Percentiles rank a stretch among this genome's conserved stretches.
Evolutionary conservation across 2,113 vertebrate genomes (phyloP).

Genomic region (Calypte anna): DNA sequence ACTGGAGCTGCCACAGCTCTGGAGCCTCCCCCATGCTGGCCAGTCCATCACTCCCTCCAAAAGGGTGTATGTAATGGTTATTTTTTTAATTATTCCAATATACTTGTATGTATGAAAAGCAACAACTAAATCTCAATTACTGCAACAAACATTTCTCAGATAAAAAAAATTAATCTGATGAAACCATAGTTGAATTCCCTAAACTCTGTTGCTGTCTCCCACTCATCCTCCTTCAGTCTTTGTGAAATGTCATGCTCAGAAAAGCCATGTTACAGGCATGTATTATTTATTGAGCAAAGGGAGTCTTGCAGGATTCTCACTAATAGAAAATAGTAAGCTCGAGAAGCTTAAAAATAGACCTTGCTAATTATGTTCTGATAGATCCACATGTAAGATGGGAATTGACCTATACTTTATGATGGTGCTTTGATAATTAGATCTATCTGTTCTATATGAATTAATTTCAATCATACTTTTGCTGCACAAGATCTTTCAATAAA

Average conservation of each 20-base stretch:
- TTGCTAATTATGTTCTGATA: background rate
- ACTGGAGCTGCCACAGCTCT: background rate
- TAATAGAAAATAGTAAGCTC: background rate
- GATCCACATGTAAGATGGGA: background rate
- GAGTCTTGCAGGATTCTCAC: background rate
- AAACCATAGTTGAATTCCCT: background rate
- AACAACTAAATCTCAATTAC: background rate
- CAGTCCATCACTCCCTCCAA: background rate
- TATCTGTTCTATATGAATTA: background rate
- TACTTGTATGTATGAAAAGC: background rate
- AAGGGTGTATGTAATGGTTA: background rate
- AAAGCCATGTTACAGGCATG: background rate
- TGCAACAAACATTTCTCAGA: background rate
- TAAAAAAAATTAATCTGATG: background rate
- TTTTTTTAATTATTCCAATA: background rate
- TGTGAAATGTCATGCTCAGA: background rate
- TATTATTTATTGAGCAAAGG: background rate
- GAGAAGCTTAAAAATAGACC: background rate
- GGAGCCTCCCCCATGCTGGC: background rate
- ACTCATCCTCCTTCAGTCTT: background rate
- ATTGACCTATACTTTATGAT: background rate
- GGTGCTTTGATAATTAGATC: background rate
- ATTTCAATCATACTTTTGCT: background rate
- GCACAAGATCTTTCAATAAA: background rate
- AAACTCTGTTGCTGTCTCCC: background rate